These are phyloP conservation scores for Phycodurus eques DNA, from an alignment of 2,113 vertebrate genomes.

Conservation along the genomic window DNA sequence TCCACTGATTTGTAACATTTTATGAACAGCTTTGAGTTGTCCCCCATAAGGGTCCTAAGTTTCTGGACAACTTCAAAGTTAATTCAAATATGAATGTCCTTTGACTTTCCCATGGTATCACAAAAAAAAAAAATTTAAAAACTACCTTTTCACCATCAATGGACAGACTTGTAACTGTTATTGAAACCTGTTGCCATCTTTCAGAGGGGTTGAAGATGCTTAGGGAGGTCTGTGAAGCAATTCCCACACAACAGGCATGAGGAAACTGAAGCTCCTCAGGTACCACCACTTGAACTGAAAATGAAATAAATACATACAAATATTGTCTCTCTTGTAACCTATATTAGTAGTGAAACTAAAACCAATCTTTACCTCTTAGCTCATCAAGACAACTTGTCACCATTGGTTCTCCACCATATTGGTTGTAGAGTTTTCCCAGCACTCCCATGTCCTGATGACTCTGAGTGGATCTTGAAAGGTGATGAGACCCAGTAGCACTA, in stretches of 20 bases:
- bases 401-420: slow-evolving; percentile 63
- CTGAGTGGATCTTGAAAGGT: slow-evolving; percentile 56
- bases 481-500: slow-evolving; percentile 56
- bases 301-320: background rate
- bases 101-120: background rate
- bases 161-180: slow-evolving; percentile 77
- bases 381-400: slow-evolving; percentile 62
- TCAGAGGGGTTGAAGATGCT: slow-evolving; percentile 89
- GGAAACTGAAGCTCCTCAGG: slow-evolving; percentile 88
- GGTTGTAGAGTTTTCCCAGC: slow-evolving; percentile 66
- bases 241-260: slow-evolving; percentile 90
- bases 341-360: background rate
- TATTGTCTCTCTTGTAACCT: background rate
- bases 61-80: background rate
- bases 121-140: background rate
- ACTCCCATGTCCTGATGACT: slow-evolving; percentile 64
- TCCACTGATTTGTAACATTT: background rate
- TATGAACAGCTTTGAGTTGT: background rate
- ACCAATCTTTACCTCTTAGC: slow-evolving; percentile 68
- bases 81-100: background rate
- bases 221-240: slow-evolving; percentile 86
- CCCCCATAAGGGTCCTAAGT: background rate
- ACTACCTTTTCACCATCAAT: slow-evolving; percentile 83
- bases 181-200: slow-evolving; percentile 88
- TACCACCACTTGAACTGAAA: slow-evolving; percentile 79